phyloP scores from a whole-genome alignment of 1,140 invertebrate genomes.

The Sitophilus oryzae region DNA sequence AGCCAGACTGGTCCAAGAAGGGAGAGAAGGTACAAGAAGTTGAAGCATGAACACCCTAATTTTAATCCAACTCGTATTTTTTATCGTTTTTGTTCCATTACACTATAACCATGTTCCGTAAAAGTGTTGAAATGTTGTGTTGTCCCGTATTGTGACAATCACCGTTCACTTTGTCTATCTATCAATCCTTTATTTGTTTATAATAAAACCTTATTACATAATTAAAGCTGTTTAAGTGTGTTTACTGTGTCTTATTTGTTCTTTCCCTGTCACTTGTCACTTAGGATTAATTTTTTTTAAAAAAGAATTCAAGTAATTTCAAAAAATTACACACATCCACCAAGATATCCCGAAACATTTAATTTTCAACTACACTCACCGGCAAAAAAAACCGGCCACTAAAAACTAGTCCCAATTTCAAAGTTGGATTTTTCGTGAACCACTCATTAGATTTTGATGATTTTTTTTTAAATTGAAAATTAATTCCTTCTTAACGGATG shows the following conservation, averaged over 20 bases:
- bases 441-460: too few species aligned
- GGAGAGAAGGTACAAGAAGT: constrained; percentile 86
- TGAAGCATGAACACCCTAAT: constrained; percentile 59
- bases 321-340: too few species aligned
- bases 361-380: too few species aligned
- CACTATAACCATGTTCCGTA: constrained; percentile 7
- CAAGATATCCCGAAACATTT: too few species aligned
- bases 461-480: too few species aligned
- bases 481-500: too few species aligned
- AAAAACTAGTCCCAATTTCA: too few species aligned
- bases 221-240: neutral
- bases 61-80: neutral
- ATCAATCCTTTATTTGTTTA: constrained; percentile 16
- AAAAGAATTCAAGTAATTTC: too few species aligned
- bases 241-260: constrained; percentile 7
- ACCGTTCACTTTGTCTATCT: constrained; percentile 22
- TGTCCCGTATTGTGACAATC: constrained; percentile 11
- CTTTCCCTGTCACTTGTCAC: neutral
- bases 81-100: neutral
- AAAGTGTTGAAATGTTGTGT: constrained; percentile 7
- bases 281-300: neutral
- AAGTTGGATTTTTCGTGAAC: too few species aligned
- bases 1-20: constrained; percentile 86
- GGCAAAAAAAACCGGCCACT: too few species aligned
- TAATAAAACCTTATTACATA: constrained; percentile 15